A percentile compares a stretch with the other conserved stretches of the same genome.
Conservation (phyloP, 2,888 invertebrate genomes). For the Cecidostiba fungosa region DNA sequence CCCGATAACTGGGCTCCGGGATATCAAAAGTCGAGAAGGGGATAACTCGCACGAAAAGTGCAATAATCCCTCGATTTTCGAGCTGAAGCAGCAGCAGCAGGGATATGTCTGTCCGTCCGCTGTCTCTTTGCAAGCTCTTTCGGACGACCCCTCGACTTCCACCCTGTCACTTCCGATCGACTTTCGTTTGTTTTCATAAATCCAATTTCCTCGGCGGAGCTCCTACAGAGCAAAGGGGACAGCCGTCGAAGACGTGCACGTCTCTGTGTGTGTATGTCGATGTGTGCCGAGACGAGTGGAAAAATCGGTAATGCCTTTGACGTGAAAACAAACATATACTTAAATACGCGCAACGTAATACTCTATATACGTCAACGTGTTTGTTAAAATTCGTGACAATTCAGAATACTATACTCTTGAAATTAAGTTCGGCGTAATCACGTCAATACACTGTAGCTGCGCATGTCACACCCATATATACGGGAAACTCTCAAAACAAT, state of each 20-base stretch:
- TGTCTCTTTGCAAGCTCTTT: constrained; percentile 30
- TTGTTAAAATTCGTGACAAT: neutral
- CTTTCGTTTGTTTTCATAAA: constrained; percentile 68
- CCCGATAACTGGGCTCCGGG: constrained; percentile 28
- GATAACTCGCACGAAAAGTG: constrained; percentile 65
- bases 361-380: neutral
- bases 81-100: neutral
- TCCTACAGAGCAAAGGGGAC: neutral
- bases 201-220: constrained; percentile 65
- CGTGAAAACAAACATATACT: constrained; percentile 63
- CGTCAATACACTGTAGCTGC: neutral
- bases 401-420: neutral
- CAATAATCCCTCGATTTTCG: constrained; percentile 68
- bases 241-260: neutral
- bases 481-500: constrained; percentile 39
- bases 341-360: constrained; percentile 28
- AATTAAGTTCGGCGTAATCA: neutral
- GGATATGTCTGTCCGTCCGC: constrained; percentile 41
- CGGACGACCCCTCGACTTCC: constrained; percentile 50
- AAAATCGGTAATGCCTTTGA: constrained; percentile 58
- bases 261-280: neutral
- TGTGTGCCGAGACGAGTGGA: neutral
- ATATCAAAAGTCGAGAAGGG: neutral
- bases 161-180: constrained; percentile 66
- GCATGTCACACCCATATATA: neutral